A percentile compares a stretch with the other conserved stretches of the same genome.
Evolutionary conservation across 2,113 vertebrate species (phyloP).

Genomic region (Limnothrissa miodon): DNA sequence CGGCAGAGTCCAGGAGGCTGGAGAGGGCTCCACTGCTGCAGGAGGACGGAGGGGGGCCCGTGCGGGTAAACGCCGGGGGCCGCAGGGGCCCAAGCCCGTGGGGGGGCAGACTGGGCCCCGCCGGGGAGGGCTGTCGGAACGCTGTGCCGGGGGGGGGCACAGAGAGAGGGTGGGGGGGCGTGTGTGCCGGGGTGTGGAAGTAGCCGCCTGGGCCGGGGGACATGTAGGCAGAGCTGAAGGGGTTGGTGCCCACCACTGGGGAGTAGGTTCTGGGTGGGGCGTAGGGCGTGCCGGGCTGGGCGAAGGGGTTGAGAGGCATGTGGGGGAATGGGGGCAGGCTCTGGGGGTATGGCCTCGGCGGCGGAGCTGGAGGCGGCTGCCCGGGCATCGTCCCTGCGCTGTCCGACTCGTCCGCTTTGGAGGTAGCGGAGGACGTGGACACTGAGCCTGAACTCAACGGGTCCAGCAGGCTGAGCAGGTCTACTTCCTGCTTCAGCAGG

Average conservation of each 20-base stretch:
- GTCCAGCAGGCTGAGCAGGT: constrained; percentile 87
- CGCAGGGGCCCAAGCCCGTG: constrained; percentile 42
- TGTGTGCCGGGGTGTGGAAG: constrained; percentile 56
- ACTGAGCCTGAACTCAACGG: constrained; percentile 64
- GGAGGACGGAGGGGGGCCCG: constrained; percentile 49
- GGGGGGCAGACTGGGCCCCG: constrained; percentile 55
- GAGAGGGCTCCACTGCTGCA: constrained; percentile 67
- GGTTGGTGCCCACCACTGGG: constrained; percentile 70
- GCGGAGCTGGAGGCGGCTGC: constrained; percentile 55
- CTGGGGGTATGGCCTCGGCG: constrained; percentile 67
- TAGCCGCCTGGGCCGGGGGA: constrained; percentile 65
- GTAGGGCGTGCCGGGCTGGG: constrained; percentile 63
- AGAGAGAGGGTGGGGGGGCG: constrained; percentile 65
- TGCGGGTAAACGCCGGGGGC: constrained; percentile 36
- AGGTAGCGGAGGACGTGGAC: not conserved
- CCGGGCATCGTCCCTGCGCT: constrained; percentile 30
- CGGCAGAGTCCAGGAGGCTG: constrained; percentile 55
- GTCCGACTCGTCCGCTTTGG: not conserved
- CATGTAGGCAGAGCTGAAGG: constrained; percentile 73
- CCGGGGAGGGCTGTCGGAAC: constrained; percentile 74
- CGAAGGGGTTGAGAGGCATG: constrained; percentile 81
- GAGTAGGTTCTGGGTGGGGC: constrained; percentile 71
- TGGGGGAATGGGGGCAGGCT: constrained; percentile 56
- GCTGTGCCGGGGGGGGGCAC: constrained; percentile 72
- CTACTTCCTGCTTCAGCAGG: constrained; percentile 70